phyloP scores from a whole-genome alignment of 2,888 invertebrate genomes.

The Melanargia galathea region DNA sequence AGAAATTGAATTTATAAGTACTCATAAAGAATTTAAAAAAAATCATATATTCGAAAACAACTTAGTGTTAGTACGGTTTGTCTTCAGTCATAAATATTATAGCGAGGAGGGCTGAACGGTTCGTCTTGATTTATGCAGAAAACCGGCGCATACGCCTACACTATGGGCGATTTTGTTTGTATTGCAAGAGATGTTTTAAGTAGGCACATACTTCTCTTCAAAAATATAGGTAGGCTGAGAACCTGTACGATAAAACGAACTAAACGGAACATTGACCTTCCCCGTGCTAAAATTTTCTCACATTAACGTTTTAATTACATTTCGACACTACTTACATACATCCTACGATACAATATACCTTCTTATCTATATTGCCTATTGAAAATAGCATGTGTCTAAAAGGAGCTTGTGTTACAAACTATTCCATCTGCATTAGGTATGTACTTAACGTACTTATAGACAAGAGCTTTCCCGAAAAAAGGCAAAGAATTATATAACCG shows the following conservation, averaged over 20 bases:
- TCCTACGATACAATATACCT: not conserved
- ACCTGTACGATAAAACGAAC: slow-evolving; percentile 17
- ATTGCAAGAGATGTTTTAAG: slow-evolving; percentile 26
- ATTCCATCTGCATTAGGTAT: too few species aligned
- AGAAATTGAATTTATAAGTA: not conserved
- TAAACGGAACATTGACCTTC: slow-evolving; percentile 11
- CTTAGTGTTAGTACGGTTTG: not conserved
- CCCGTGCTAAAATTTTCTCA: slow-evolving; percentile 8
- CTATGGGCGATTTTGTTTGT: slow-evolving; percentile 37
- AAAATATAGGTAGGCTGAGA: slow-evolving; percentile 5
- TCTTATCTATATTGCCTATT: not conserved
- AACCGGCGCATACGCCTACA: slow-evolving; percentile 59
- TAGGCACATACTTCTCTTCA: slow-evolving; percentile 13
- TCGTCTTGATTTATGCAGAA: slow-evolving; percentile 69
- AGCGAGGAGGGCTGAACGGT: slow-evolving; percentile 37
- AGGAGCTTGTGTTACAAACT: too few species aligned
- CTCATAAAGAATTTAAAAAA: not conserved
- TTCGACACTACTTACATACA: too few species aligned
- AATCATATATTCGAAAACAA: not conserved
- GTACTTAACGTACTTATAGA: too few species aligned
- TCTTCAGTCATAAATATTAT: slow-evolving; percentile 14
- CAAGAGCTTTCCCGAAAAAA: not conserved
- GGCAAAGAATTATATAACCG: not conserved
- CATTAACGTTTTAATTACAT: slow-evolving; percentile 3
- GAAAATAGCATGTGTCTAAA: too few species aligned